A percentile compares a stretch with the other conserved stretches of the same genome.
Conservation (phyloP, 2,888 invertebrate species). For the Leistus spinibarbis region DNA sequence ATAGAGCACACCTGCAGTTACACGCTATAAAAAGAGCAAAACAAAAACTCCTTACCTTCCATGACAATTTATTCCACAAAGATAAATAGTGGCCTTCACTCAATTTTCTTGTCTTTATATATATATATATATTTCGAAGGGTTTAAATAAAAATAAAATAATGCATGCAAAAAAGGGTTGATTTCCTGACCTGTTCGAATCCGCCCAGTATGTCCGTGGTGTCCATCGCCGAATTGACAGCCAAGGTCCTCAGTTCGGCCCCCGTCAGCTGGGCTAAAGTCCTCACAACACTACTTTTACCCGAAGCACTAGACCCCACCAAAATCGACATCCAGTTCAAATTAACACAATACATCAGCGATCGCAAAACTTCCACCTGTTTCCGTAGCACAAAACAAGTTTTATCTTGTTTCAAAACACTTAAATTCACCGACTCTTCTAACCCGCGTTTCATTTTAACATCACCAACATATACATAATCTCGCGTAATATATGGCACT, state of each 20-base stretch:
- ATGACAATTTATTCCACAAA: too few species aligned
- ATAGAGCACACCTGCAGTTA: too few species aligned
- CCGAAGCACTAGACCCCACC: slow-evolving; percentile 78
- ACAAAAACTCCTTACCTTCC: too few species aligned
- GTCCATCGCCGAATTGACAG: slow-evolving; percentile 91
- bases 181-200: slow-evolving; percentile 85
- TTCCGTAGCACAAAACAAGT: slow-evolving; percentile 59
- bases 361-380: slow-evolving; percentile 74
- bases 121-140: too few species aligned
- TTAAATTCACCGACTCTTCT: slow-evolving; percentile 45
- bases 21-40: too few species aligned
- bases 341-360: slow-evolving; percentile 82
- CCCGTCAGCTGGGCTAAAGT: slow-evolving; percentile 78
- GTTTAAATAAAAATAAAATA: neutral
- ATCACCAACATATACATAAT: slow-evolving; percentile 70
- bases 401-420: slow-evolving; percentile 50
- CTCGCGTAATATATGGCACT: slow-evolving; percentile 64
- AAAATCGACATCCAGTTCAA: slow-evolving; percentile 93
- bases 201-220: slow-evolving; percentile 94
- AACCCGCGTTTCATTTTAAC: slow-evolving; percentile 56
- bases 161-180: neutral
- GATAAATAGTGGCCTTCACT: too few species aligned
- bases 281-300: slow-evolving; percentile 81
- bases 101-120: too few species aligned
- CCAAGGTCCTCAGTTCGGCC: slow-evolving; percentile 73